A percentile compares a stretch with the other conserved stretches of the same genome.
Evolutionary conservation across 2,888 invertebrate genomes (phyloP).

Genomic region (Dioctria rufipes): DNA sequence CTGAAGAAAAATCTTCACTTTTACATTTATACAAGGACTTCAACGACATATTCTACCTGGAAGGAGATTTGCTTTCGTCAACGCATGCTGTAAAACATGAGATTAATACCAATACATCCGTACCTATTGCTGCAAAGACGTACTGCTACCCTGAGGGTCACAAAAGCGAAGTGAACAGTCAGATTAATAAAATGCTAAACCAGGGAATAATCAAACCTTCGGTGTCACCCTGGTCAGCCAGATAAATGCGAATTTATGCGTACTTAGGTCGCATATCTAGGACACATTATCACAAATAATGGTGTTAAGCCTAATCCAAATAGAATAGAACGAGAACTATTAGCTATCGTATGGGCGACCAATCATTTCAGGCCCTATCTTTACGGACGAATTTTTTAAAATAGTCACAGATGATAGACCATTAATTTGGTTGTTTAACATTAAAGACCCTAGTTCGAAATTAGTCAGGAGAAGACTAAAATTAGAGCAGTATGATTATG

Average conservation of each 20-base stretch:
- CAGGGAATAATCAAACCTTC: constrained; percentile 60
- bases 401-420: no score
- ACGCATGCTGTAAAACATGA: background rate
- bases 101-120: background rate
- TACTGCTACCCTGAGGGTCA: constrained; percentile 4
- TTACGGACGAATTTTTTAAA: constrained; percentile 62
- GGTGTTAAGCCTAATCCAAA: no score
- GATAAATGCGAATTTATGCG: no score
- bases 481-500: constrained; percentile 63
- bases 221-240: constrained; percentile 60
- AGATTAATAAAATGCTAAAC: constrained; percentile 41
- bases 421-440: constrained; percentile 59
- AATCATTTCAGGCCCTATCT: constrained; percentile 63
- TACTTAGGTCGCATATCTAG: no score
- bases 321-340: constrained; percentile 63
- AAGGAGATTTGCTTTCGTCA: background rate
- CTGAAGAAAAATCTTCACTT: background rate
- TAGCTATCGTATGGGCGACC: constrained; percentile 60
- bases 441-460: constrained; percentile 60
- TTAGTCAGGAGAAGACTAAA: constrained; percentile 63
- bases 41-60: background rate
- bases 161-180: constrained; percentile 16
- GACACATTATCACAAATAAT: no score
- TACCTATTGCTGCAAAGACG: constrained; percentile 19
- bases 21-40: background rate